phyloP scores from a whole-genome alignment of 2,888 invertebrate species.

The Sturmia bella region DNA sequence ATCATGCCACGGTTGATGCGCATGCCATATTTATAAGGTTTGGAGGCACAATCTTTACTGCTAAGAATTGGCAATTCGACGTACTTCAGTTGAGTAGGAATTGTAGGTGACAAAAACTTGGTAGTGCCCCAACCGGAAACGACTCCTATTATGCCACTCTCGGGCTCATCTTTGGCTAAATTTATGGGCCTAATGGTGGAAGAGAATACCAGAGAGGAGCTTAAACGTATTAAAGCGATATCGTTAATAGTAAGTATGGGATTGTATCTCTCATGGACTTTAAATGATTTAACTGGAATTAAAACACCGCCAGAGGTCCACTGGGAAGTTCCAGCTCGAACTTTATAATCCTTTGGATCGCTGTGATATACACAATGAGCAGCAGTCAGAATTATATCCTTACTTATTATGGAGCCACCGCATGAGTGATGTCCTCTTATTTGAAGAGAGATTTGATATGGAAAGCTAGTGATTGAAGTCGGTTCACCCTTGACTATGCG shows the following conservation, averaged over 20 bases:
- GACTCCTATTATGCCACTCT: slow-evolving; percentile 49
- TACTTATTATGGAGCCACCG: slow-evolving; percentile 83
- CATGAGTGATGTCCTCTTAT: slow-evolving; percentile 82
- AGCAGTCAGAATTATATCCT: slow-evolving; percentile 83
- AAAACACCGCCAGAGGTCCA: slow-evolving; percentile 75
- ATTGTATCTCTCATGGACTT: slow-evolving; percentile 80
- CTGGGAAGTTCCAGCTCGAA: slow-evolving; percentile 84
- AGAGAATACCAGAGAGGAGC: slow-evolving; percentile 80
- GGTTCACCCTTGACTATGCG: slow-evolving; percentile 74
- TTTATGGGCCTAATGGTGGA: slow-evolving; percentile 80
- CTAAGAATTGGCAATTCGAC: slow-evolving; percentile 81
- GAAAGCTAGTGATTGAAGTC: slow-evolving; percentile 71
- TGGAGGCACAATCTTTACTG: slow-evolving; percentile 79
- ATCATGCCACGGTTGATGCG: slow-evolving; percentile 74
- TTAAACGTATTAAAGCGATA: slow-evolving; percentile 80
- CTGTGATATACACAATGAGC: slow-evolving; percentile 83
- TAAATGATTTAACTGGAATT: slow-evolving; percentile 69
- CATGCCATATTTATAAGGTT: slow-evolving; percentile 80
- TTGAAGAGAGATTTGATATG: slow-evolving; percentile 72
- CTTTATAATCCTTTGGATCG: slow-evolving; percentile 71
- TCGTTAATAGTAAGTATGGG: slow-evolving; percentile 81
- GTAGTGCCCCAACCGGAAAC: slow-evolving; percentile 72
- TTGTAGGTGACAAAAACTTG: not conserved
- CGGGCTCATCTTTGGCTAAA: slow-evolving; percentile 76
- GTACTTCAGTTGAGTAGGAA: slow-evolving; percentile 76